These are phyloP conservation scores for Cettia cetti DNA, from an alignment of 2,113 vertebrate genomes.

Conservation along the genomic window DNA sequence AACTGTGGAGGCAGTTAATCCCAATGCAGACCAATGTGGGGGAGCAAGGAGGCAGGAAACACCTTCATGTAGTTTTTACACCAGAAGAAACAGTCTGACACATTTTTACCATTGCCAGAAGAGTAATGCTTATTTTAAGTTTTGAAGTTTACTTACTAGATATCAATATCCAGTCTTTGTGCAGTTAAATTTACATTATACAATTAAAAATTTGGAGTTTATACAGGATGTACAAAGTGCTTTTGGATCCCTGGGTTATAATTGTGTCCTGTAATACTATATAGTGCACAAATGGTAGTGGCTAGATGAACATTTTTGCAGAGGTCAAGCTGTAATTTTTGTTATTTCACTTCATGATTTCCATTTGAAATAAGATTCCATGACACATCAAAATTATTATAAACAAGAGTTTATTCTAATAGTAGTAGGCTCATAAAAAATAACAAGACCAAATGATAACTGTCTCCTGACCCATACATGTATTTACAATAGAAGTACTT, in stretches of 20 bases:
- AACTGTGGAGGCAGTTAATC: not conserved
- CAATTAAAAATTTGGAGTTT: not conserved
- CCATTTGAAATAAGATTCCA: conserved; percentile 63
- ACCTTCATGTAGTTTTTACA: not conserved
- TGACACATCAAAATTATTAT: conserved; percentile 55
- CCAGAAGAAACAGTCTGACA: not conserved
- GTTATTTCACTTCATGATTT: conserved; percentile 43
- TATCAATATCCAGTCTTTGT: not conserved
- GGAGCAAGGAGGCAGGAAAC: not conserved
- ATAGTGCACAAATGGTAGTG: not conserved
- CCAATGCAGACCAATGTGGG: not conserved
- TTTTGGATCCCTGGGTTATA: not conserved
- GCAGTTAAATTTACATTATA: not conserved
- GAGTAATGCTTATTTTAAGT: not conserved
- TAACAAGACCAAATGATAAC: conserved; percentile 70
- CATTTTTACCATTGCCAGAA: not conserved
- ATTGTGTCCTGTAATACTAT: not conserved
- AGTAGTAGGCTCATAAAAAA: conserved; percentile 69
- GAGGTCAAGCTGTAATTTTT: conserved; percentile 34
- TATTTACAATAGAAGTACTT: conserved; percentile 67
- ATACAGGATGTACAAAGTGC: not conserved
- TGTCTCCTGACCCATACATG: conserved; percentile 66
- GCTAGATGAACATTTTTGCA: not conserved
- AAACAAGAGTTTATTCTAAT: conserved; percentile 61
- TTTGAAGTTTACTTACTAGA: not conserved